Evolutionary conservation across 2,113 vertebrate genomes (phyloP).

Genomic region (Cheirogaleus medius): DNA sequence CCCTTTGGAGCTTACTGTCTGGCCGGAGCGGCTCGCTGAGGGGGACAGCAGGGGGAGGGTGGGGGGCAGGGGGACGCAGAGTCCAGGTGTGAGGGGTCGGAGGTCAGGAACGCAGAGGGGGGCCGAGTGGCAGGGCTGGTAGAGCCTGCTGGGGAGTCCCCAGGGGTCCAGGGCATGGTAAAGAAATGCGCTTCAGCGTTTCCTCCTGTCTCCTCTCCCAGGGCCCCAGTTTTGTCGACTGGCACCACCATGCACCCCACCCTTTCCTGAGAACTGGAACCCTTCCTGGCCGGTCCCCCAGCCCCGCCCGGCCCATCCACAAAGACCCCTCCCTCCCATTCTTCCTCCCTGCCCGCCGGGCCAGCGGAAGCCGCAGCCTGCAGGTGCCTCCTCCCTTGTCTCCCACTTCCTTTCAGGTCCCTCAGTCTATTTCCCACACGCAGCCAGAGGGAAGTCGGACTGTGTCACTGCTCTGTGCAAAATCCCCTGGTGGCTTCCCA

Average conservation of each 20-base stretch:
- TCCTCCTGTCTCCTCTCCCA: background rate
- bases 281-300: background rate
- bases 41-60: background rate
- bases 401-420: constrained; percentile 24
- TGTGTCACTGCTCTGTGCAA: background rate
- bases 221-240: no score
- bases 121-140: no score
- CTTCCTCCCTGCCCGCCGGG: background rate
- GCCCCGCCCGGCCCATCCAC: background rate
- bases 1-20: background rate
- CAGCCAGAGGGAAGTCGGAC: constrained; percentile 40
- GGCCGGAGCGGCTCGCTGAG: background rate
- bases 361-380: background rate
- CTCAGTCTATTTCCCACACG: background rate
- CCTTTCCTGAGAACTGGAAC: background rate
- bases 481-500: constrained; percentile 58
- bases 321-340: background rate
- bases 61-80: accelerated
- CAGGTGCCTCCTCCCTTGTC: constrained; percentile 52
- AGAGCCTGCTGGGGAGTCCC: background rate
- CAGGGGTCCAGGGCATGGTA: accelerated
- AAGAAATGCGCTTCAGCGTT: background rate
- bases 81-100: accelerated
- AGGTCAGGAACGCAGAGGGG: background rate
- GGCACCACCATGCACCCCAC: background rate